Evolutionary conservation across 2,113 vertebrate species (phyloP).

Genomic region (Neolamprologus longior): DNA sequence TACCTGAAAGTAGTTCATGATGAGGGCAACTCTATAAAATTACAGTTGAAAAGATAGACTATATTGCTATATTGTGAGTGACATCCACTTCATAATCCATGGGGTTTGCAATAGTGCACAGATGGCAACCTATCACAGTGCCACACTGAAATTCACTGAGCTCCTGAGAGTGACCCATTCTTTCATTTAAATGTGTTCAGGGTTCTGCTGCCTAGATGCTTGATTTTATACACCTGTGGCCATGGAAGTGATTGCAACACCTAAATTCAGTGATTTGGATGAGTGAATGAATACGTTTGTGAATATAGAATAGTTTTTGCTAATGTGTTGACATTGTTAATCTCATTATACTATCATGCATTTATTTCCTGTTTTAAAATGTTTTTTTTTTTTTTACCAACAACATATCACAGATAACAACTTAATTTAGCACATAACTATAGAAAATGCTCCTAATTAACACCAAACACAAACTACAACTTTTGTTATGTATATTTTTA

Average conservation of each 20-base stretch:
- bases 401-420: not conserved
- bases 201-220: not conserved
- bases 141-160: not conserved
- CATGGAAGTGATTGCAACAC: not conserved
- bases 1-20: not conserved
- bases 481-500: not conserved
- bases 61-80: not conserved
- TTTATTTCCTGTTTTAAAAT: not conserved
- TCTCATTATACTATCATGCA: not conserved
- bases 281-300: not conserved
- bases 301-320: not conserved
- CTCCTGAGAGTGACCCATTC: not conserved
- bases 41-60: not conserved
- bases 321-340: not conserved
- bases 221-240: not conserved
- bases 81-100: not conserved
- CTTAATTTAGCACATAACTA: not conserved
- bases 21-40: not conserved
- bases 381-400: not conserved
- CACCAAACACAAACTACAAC: not conserved
- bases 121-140: not conserved
- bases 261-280: not conserved
- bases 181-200: not conserved
- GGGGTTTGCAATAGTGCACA: not conserved
- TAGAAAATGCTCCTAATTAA: not conserved